phyloP scores from a whole-genome alignment of 1,140 invertebrate species.

The Theocolax elegans region DNA sequence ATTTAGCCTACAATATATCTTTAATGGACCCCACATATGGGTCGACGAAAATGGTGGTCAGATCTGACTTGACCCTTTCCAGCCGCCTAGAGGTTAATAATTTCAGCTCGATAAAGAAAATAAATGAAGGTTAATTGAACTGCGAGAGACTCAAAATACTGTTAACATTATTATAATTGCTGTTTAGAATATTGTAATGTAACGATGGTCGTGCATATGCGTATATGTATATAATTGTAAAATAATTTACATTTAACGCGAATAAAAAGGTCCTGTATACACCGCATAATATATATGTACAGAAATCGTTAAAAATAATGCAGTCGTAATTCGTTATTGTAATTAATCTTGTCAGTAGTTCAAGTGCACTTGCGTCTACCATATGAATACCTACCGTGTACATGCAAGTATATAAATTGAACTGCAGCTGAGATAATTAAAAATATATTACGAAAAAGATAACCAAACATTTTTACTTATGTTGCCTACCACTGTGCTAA shows the following conservation, averaged over 20 bases:
- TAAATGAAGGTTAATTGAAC: constrained; percentile 10
- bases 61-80: too few relatives aligned
- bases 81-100: not conserved
- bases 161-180: constrained; percentile 24
- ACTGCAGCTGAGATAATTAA: constrained; percentile 26
- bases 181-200: too few relatives aligned
- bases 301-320: not conserved
- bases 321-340: constrained; percentile 32
- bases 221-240: too few relatives aligned
- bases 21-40: too few relatives aligned
- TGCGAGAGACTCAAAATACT: not conserved
- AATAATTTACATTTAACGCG: constrained; percentile 33
- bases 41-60: too few relatives aligned
- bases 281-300: too few relatives aligned
- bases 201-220: constrained; percentile 19
- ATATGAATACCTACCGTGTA: not conserved
- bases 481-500: constrained; percentile 41
- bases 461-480: constrained; percentile 40
- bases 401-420: not conserved
- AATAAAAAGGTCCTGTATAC: constrained; percentile 26
- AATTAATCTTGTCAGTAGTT: too few relatives aligned
- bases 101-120: constrained; percentile 27
- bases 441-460: constrained; percentile 30
- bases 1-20: too few relatives aligned
- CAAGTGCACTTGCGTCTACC: too few relatives aligned